A percentile compares a stretch with the other conserved stretches of the same genome.
Evolutionary conservation across 2,113 vertebrate species (phyloP).

Genomic region (Penelope pileata): DNA sequence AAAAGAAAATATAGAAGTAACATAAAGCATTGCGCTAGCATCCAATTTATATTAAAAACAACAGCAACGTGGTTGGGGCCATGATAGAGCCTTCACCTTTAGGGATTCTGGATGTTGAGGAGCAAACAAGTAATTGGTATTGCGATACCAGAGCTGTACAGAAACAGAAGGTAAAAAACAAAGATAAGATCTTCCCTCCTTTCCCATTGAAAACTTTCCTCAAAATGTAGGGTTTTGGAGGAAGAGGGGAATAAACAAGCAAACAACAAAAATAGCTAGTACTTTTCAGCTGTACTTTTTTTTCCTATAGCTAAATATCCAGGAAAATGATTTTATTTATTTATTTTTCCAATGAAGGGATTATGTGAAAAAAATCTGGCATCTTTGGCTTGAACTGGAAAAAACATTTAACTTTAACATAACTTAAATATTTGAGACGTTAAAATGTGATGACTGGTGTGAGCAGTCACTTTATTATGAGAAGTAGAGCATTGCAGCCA

Average conservation of each 20-base stretch:
- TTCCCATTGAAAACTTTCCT: background rate
- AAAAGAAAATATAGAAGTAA: background rate
- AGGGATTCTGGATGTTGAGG: background rate
- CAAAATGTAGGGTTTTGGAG: background rate
- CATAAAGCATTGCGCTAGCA: background rate
- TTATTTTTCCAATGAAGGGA: background rate
- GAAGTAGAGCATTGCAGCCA: background rate
- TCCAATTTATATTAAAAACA: background rate
- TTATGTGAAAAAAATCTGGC: background rate
- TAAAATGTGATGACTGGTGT: background rate
- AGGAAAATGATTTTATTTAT: background rate
- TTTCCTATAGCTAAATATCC: background rate
- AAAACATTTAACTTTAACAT: background rate
- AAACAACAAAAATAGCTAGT: background rate
- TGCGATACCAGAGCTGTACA: background rate
- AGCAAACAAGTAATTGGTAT: background rate
- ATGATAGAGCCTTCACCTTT: background rate
- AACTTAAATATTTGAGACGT: background rate
- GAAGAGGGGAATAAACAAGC: fast-evolving
- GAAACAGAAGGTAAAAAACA: background rate
- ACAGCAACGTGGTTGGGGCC: background rate
- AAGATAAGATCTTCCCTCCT: background rate
- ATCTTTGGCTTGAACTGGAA: background rate
- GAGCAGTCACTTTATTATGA: background rate
- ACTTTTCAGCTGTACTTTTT: background rate